Evolutionary conservation across 2,797 vertebrate genomes (phyloP).

Genomic region (Acanthurus leucopareius): DNA sequence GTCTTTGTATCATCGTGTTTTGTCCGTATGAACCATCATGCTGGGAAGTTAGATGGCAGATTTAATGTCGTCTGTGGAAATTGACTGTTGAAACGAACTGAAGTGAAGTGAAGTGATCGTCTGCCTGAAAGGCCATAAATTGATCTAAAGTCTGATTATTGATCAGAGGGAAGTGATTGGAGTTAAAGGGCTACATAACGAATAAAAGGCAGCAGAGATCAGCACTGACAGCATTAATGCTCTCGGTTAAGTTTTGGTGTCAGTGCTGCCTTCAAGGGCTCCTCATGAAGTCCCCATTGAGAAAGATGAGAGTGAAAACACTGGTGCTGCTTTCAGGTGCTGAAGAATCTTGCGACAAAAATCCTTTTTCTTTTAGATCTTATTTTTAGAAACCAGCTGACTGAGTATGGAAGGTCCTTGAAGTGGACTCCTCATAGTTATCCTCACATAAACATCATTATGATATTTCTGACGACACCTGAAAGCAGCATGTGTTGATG

Average conservation of each 20-base stretch:
- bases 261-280: neutral
- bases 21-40: too few species aligned
- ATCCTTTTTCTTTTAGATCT: neutral
- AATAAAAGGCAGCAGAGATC: neutral
- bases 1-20: too few species aligned
- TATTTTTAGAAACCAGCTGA: neutral
- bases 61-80: neutral
- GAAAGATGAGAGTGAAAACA: neutral
- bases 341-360: neutral
- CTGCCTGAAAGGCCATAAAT: too few species aligned
- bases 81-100: too few species aligned
- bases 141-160: neutral
- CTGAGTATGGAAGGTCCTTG: too few species aligned
- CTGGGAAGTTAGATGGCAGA: too few species aligned
- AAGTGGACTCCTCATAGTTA: neutral
- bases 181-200: too few species aligned
- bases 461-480: constrained; percentile 32
- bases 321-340: constrained; percentile 4
- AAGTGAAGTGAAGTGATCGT: too few species aligned
- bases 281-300: neutral
- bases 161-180: too few species aligned
- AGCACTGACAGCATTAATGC: neutral
- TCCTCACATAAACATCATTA: neutral
- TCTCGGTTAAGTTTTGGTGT: neutral
- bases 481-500: constrained; percentile 18